Percentiles rank a stretch among this genome's conserved stretches.
These are phyloP conservation scores for Argya squamiceps DNA, from an alignment of 2,797 vertebrate genomes.

Conservation along the genomic window DNA sequence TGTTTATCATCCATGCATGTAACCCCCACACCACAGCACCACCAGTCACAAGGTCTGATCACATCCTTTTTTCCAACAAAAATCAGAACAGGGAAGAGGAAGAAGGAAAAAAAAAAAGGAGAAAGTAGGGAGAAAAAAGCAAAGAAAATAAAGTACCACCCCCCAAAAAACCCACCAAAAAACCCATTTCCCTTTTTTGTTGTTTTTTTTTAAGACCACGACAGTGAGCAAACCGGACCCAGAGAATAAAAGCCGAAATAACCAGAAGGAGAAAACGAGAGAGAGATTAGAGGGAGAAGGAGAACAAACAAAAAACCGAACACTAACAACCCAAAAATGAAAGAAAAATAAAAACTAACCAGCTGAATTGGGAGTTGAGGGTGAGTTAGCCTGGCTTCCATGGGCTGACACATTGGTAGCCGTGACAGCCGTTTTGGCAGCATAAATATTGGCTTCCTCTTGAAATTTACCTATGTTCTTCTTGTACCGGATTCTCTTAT, in stretches of 20 bases:
- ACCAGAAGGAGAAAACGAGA: slow-evolving; percentile 6
- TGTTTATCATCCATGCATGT: neutral
- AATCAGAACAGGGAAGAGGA: neutral
- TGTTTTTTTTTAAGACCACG: neutral
- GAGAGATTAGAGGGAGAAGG: neutral
- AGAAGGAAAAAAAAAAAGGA: neutral
- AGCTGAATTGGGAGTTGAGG: slow-evolving; percentile 99
- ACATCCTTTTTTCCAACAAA: slow-evolving; percentile 6
- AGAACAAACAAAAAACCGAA: neutral
- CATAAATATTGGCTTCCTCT: slow-evolving; percentile 99
- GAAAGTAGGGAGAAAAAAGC: rapidly evolving
- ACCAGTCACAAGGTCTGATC: neutral
- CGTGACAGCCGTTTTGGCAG: slow-evolving; percentile 97
- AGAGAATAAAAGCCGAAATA: neutral
- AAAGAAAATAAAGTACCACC: neutral
- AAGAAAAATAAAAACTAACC: slow-evolving; percentile 85
- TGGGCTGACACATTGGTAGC: slow-evolving; percentile 97
- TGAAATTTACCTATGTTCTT: slow-evolving; percentile 99
- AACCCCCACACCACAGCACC: neutral
- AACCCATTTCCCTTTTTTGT: neutral
- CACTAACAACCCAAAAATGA: slow-evolving; percentile 61
- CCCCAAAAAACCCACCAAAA: neutral
- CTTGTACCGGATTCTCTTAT: slow-evolving; percentile 99
- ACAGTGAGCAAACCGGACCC: neutral
- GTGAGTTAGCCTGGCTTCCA: slow-evolving; percentile 98